Percentiles rank a stretch among this genome's conserved stretches.
phyloP scores from a whole-genome alignment of 2,888 invertebrate species.

The Mystacides longicornis region DNA sequence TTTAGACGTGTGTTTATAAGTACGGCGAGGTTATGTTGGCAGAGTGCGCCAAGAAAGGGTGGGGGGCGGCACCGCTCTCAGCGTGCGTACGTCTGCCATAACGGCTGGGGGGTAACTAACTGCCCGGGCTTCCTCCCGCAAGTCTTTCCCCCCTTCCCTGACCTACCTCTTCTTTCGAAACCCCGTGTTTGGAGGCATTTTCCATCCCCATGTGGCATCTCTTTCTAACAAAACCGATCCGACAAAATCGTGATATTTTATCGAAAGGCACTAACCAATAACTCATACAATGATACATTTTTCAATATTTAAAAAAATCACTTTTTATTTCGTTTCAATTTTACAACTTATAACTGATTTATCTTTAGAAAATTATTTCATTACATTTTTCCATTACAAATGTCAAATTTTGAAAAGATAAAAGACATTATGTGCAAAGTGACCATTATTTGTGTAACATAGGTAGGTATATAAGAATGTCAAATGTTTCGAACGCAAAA shows the following conservation, averaged over 20 bases:
- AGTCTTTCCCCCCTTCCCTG: conserved; percentile 7
- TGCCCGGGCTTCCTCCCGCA: conserved; percentile 20
- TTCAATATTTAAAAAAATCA: background rate
- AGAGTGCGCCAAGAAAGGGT: conserved; percentile 6
- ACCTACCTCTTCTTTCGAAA: background rate
- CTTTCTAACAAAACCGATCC: too few species aligned
- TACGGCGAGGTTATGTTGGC: conserved; percentile 11
- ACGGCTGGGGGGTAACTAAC: conserved; percentile 15
- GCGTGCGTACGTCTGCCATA: conserved; percentile 11
- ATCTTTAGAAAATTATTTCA: too few species aligned
- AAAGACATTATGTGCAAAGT: too few species aligned
- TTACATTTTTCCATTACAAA: background rate
- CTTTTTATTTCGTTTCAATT: background rate
- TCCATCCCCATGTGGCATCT: conserved; percentile 8
- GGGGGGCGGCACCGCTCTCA: background rate
- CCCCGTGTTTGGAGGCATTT: conserved; percentile 13
- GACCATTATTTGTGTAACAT: too few species aligned
- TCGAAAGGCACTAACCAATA: background rate
- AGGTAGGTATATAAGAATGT: too few species aligned
- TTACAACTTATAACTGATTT: too few species aligned
- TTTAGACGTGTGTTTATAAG: conserved; percentile 10
- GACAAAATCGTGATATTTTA: background rate
- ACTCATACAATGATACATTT: background rate
- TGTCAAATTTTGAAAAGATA: background rate
- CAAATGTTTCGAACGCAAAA: too few species aligned